These are phyloP conservation scores for Propithecus deckenii DNA, from an alignment of 2,797 vertebrate species.

Conservation along the genomic window DNA sequence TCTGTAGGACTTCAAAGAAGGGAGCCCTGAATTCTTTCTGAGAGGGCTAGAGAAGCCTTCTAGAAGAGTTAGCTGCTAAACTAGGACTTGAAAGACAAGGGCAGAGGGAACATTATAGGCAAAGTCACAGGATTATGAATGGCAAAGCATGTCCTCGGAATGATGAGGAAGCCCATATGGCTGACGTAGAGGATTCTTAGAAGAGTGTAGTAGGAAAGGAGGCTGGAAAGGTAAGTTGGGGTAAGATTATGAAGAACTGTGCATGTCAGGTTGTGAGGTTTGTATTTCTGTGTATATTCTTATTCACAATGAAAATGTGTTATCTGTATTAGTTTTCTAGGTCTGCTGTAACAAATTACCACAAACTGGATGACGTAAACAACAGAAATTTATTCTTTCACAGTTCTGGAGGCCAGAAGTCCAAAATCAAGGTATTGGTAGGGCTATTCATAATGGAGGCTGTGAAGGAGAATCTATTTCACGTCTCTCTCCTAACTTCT, in stretches of 20 bases:
- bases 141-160: background rate
- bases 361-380: background rate
- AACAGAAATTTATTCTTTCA: background rate
- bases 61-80: background rate
- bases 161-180: background rate
- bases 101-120: background rate
- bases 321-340: background rate
- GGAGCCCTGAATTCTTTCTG: background rate
- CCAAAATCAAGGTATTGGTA: background rate
- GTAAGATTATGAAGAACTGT: background rate
- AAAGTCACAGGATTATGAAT: background rate
- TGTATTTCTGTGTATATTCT: background rate
- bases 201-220: background rate
- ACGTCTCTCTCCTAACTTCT: background rate
- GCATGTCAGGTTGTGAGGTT: background rate
- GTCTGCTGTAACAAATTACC: background rate
- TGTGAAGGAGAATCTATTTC: background rate
- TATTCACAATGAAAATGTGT: background rate
- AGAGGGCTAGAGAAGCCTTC: background rate
- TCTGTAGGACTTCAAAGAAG: background rate
- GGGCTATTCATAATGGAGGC: background rate
- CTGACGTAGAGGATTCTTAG: background rate
- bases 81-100: background rate
- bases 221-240: background rate
- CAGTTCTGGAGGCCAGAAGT: background rate